Base-by-base conservation (phyloP, 2,888 invertebrate genomes). In the Leucophenga montana region DNA sequence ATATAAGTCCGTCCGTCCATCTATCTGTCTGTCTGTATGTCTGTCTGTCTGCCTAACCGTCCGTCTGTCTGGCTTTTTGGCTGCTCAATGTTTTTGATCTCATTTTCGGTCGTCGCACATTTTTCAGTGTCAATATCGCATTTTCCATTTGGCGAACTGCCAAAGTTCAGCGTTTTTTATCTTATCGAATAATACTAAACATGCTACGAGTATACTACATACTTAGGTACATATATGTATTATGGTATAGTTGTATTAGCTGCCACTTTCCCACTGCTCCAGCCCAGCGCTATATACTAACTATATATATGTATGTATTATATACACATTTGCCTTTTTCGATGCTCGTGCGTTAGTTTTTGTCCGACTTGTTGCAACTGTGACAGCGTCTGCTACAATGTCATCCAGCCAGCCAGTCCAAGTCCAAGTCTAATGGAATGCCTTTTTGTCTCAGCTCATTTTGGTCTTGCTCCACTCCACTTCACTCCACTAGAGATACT, bases 101-200 rank as follows among this genome's bases (percentile, higher is more conserved):
- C 71, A 71, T 75, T 76, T 76, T 70, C 67, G 69, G 50, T 57
- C 16, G 48, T 73, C 62, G 67, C 33, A 57, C 33, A 65, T 69
- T 75, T 78, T 80, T 77, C 83, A 83, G 75, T 80, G 77, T 74
- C 80, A 64, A 64, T 64, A 64, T 48, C 62, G 46, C 62, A 75
- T 72, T 75, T 71, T 73, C 61, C 66, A 71, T 70, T 73, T 81
- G 83, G 80, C 80, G 50, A 56, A 68, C 71, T 80, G 81, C 84
- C 82, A 82, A 72, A 77, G 73, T 77, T 73, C 74, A 75, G 83
- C 53, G 59, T 71, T 77, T 77, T 79, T 81, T 82, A 81, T 81
- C 80, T 82, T 83, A 83, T 81, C 80, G 79, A 46, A 70, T 27
- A 66, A 66, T 56, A 67, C 14, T 22, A 53, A 67, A 72, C 62